These are phyloP conservation scores for Gobionotothen gibberifrons DNA, from an alignment of 2,797 vertebrate species.

Conservation along the genomic window DNA sequence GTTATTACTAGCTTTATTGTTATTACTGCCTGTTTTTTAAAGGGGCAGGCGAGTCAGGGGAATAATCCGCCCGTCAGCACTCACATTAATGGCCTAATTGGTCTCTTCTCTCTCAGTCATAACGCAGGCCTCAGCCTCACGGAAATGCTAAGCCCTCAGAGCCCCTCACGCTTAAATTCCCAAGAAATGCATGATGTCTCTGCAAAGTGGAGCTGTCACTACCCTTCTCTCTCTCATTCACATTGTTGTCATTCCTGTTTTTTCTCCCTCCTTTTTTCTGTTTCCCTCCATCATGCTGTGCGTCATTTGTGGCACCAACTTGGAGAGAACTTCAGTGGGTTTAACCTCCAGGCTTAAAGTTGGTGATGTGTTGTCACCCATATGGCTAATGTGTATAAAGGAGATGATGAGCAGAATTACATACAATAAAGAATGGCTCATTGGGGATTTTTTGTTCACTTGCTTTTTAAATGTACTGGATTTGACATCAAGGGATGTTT, in stretches of 20 bases:
- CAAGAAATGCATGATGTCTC: constrained; percentile 72
- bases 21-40: constrained; percentile 83
- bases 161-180: constrained; percentile 68
- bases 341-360: constrained; percentile 61
- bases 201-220: constrained; percentile 70
- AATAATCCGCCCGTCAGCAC: constrained; percentile 85
- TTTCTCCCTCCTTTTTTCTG: constrained; percentile 26
- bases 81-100: constrained; percentile 86
- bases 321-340: constrained; percentile 53
- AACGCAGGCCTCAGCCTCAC: constrained; percentile 71
- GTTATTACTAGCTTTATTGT: constrained; percentile 79
- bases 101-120: constrained; percentile 78
- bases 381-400: constrained; percentile 37
- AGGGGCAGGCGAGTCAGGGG: constrained; percentile 74
- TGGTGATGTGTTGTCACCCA: constrained; percentile 57
- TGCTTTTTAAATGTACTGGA: constrained; percentile 6
- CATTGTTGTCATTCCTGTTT: constrained; percentile 72
- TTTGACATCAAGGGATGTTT: constrained; percentile 35
- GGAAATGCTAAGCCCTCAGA: constrained; percentile 77
- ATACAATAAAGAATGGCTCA: constrained; percentile 26
- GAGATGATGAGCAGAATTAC: constrained; percentile 36
- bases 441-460: background rate
- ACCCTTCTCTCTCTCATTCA: constrained; percentile 58
- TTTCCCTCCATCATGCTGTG: constrained; percentile 60
- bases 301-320: constrained; percentile 53